phyloP scores from a whole-genome alignment of 2,113 vertebrate species.

The Phoenicopterus ruber region DNA sequence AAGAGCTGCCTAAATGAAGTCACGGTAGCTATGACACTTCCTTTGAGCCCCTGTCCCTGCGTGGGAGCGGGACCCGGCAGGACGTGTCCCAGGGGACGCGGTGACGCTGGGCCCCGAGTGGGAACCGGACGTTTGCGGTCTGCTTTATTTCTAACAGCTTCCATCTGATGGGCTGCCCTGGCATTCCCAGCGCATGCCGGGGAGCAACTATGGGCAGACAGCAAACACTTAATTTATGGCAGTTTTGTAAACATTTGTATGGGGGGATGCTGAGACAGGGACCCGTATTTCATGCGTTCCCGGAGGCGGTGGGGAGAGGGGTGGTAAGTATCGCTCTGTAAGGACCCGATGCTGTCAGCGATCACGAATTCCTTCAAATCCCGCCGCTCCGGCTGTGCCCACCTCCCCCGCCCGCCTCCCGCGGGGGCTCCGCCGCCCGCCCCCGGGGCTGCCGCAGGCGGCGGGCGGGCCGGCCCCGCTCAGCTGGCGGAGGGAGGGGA shows the following conservation, averaged over 20 bases:
- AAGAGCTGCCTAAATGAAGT: not conserved
- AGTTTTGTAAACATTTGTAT: not conserved
- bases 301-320: no score
- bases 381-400: not conserved
- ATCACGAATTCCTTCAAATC: not conserved
- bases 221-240: not conserved
- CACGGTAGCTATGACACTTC: accelerated
- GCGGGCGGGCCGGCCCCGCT: not conserved
- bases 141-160: not conserved
- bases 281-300: not conserved
- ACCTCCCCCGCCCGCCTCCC: not conserved
- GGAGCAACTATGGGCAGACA: not conserved
- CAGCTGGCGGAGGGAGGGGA: not conserved
- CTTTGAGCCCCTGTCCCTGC: not conserved
- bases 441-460: not conserved
- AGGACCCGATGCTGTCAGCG: accelerated
- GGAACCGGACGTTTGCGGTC: accelerated
- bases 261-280: not conserved
- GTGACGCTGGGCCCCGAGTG: not conserved
- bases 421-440: not conserved
- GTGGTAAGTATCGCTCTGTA: accelerated
- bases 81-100: accelerated
- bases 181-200: not conserved
- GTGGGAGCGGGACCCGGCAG: accelerated
- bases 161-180: not conserved